A percentile compares a stretch with the other conserved stretches of the same genome.
Conservation (phyloP, 2,797 vertebrate species). For the Mus minutoides region DNA sequence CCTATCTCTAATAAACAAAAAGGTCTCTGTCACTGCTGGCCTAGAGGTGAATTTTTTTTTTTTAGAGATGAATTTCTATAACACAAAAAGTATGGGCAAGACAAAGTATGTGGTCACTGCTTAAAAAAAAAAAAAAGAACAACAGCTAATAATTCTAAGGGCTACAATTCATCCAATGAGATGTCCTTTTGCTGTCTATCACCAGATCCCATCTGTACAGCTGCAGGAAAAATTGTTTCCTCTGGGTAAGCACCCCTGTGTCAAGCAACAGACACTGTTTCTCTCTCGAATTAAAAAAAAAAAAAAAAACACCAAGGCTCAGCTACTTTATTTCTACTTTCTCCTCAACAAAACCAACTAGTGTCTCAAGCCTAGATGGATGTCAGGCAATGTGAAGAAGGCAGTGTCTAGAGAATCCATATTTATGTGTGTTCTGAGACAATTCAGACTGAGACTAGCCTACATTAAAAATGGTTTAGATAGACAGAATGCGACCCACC, state of each 20-base stretch:
- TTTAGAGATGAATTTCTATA: constrained; percentile 34
- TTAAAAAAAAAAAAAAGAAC: background rate
- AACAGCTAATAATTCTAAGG: constrained; percentile 7
- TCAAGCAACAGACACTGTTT: constrained; percentile 68
- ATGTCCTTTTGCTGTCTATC: background rate
- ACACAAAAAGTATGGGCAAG: constrained; percentile 16
- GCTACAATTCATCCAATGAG: background rate
- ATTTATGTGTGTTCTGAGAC: constrained; percentile 72
- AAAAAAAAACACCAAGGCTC: constrained; percentile 43
- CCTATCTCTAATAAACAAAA: background rate
- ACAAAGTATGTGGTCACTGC: constrained; percentile 15
- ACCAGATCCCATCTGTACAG: background rate
- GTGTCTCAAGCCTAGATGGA: constrained; percentile 62
- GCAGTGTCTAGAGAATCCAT: constrained; percentile 69
- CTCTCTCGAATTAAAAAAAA: constrained; percentile 58
- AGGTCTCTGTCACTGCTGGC: background rate
- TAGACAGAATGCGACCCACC: constrained; percentile 56
- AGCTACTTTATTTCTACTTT: constrained; percentile 55
- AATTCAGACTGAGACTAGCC: constrained; percentile 65
- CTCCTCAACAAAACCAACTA: constrained; percentile 65
- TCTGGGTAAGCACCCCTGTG: background rate
- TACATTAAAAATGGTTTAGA: constrained; percentile 71
- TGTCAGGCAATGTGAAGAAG: constrained; percentile 69
- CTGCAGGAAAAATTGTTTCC: constrained; percentile 14
- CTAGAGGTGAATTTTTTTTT: constrained; percentile 58